Evolutionary conservation across 30 jellyfish, hydroid and myxozoan species (phyloP).

Genomic region (Catostylus mosaicus): DNA sequence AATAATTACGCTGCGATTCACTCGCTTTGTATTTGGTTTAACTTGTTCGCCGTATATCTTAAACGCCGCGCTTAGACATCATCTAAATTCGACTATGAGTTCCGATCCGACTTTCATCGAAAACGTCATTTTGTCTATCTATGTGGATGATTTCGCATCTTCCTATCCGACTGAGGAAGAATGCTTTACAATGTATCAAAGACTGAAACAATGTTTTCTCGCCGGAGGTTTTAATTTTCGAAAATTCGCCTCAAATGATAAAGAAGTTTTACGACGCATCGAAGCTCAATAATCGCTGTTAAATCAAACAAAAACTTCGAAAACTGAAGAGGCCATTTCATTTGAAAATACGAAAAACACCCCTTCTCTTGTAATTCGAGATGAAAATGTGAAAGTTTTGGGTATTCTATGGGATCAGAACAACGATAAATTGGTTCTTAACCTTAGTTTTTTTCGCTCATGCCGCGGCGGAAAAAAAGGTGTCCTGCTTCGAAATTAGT

Average conservation of each 20-base stretch:
- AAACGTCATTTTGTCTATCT: background rate
- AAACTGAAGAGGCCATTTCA: background rate
- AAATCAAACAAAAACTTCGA: conserved; percentile 4
- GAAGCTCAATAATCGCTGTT: background rate
- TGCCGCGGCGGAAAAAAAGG: background rate
- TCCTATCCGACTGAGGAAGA: background rate
- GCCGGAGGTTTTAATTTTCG: conserved; percentile 35
- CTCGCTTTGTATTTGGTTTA: conserved; percentile 14
- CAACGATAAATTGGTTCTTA: background rate
- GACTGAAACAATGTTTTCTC: background rate
- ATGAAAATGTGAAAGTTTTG: conserved; percentile 18
- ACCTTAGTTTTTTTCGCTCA: background rate
- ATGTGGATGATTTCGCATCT: conserved; percentile 8
- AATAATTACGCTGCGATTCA: background rate
- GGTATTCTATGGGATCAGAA: conserved; percentile 27
- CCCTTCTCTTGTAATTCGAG: background rate
- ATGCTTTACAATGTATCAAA: conserved; percentile 11
- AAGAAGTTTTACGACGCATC: background rate
- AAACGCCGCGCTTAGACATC: too few relatives aligned
- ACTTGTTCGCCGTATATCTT: conserved; percentile 17
- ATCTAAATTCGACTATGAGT: too few relatives aligned
- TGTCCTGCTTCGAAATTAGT: conserved; percentile 12
- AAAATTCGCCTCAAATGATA: conserved; percentile 20
- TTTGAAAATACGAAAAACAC: background rate
- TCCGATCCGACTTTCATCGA: too few relatives aligned